Evolutionary conservation across 2,888 invertebrate genomes (phyloP), one percentile per base, ranked within the genome.

Genomic region (Tetragonisca angustula): DNA sequence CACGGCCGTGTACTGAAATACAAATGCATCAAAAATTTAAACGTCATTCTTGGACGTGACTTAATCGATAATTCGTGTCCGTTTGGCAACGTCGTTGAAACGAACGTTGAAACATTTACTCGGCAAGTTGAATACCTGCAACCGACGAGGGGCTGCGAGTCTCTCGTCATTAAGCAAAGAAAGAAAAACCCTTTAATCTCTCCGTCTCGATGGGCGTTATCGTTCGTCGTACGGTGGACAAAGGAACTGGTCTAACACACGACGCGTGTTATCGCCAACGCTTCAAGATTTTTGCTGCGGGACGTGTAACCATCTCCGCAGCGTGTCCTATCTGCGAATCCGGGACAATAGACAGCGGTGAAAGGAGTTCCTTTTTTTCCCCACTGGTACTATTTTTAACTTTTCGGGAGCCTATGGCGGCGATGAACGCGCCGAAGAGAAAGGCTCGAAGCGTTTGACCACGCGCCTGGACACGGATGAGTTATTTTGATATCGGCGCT

Each of bases 401-500:
- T 83, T 84, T 83, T 64, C 65, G 54, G 72, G 71, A 52, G 56
- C 75, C 69, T 72, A 76, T 61, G 81, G 36, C 65, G 61, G 65
- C 32, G 65, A 64, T 74, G 71, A 77, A 69, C 75, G 74, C 59
- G 52, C 43, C 79, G 77, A 73, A 72, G 84, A 78, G 86, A 85
- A 87, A 87, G 82, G 73, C 75, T 76, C 75, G 75, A 70, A 76
- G 67, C 79, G 80, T 82, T 88, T 88, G 90, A 90, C 91, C 87
- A 81, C 89, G 86, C 81, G 87, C 86, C 82, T 43, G 91, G 90
- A 88, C 89, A 90, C 90, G 91, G 87, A 86, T 86, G 92, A 92
- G 91, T 92, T 92, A 92, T 93, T 93, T 92, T 92, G 93, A 92
- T 94, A 94, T 94, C 94, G 90, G 93, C 89, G 87, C 91, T 94